These are phyloP conservation scores for Tapirus indicus DNA, from an alignment of 2,797 vertebrate genomes.

Conservation along the genomic window DNA sequence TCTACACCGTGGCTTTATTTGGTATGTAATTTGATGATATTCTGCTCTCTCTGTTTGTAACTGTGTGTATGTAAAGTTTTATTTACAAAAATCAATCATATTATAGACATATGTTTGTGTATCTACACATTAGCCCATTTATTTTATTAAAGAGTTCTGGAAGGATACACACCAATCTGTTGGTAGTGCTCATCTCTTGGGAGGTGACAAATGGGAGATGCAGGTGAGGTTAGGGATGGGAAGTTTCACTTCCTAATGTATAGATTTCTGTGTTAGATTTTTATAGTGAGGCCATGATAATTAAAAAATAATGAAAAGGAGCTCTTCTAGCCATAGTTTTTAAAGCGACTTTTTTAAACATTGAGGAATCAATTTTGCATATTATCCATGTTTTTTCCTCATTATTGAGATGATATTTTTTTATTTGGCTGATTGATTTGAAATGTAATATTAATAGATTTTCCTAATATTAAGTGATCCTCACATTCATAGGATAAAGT, in stretches of 20 bases:
- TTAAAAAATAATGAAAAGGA: conserved; percentile 39
- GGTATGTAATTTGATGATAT: background rate
- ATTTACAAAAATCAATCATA: background rate
- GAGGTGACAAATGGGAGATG: background rate
- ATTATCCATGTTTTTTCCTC: background rate
- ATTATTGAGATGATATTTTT: conserved; percentile 25
- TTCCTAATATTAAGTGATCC: background rate
- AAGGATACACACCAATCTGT: background rate
- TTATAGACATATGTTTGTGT: background rate
- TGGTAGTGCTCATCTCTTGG: background rate
- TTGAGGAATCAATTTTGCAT: background rate
- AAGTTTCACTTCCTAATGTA: background rate
- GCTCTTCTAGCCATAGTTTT: background rate
- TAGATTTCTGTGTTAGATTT: conserved; percentile 15
- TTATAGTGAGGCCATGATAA: background rate
- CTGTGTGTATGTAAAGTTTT: background rate
- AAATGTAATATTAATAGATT: conserved; percentile 36
- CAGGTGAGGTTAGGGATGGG: background rate
- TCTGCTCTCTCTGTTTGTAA: background rate
- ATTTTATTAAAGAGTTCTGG: background rate
- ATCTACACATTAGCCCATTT: background rate
- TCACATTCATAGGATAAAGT: background rate
- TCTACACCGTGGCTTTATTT: background rate
- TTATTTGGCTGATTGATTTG: conserved; percentile 25
- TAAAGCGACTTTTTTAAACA: background rate